A percentile compares a stretch with the other conserved stretches of the same genome.
phyloP scores from a whole-genome alignment of 2,113 vertebrate genomes.

The Austrofundulus limnaeus region DNA sequence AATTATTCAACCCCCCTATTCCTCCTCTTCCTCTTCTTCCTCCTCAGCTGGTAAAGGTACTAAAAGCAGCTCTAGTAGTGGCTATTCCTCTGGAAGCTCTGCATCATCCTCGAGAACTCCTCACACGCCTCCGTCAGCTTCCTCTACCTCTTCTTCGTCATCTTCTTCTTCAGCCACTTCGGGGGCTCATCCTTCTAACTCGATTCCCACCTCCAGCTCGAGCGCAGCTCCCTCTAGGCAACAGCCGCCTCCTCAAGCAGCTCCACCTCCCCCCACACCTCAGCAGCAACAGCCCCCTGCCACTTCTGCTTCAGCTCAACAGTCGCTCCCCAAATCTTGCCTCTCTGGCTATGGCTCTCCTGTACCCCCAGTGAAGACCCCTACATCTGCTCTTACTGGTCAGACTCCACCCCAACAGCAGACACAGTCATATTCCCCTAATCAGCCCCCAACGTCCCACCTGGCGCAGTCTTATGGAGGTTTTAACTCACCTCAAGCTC shows the following conservation, averaged over 20 bases:
- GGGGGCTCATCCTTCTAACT: slow-evolving; percentile 75
- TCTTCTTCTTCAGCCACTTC: slow-evolving; percentile 81
- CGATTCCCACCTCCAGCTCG: slow-evolving; percentile 76
- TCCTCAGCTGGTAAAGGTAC: slow-evolving; percentile 77
- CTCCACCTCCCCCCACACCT: slow-evolving; percentile 71
- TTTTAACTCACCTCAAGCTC: slow-evolving; percentile 85
- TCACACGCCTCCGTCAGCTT: slow-evolving; percentile 82
- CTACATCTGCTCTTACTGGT: slow-evolving; percentile 84
- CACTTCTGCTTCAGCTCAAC: slow-evolving; percentile 64
- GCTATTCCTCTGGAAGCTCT: slow-evolving; percentile 82
- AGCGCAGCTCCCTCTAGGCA: slow-evolving; percentile 78
- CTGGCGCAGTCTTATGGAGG: slow-evolving; percentile 81
- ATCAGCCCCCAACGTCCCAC: slow-evolving; percentile 80
- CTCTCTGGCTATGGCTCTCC: slow-evolving; percentile 82
- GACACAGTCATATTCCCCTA: slow-evolving; percentile 83
- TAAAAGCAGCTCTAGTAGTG: slow-evolving; percentile 82
- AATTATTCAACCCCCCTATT: slow-evolving; percentile 89
- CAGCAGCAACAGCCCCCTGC: slow-evolving; percentile 73
- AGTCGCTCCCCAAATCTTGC: slow-evolving; percentile 77
- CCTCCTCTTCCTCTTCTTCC: slow-evolving; percentile 76
- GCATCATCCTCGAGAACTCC: slow-evolving; percentile 81
- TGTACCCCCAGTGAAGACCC: slow-evolving; percentile 82
- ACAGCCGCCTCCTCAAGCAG: slow-evolving; percentile 74
- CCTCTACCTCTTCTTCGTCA: slow-evolving; percentile 80
- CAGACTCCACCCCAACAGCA: slow-evolving; percentile 84